Evolutionary conservation across 2,797 vertebrate genomes (phyloP), one percentile per base, ranked within the genome.

Genomic region (Cyclopterus lumpus): DNA sequence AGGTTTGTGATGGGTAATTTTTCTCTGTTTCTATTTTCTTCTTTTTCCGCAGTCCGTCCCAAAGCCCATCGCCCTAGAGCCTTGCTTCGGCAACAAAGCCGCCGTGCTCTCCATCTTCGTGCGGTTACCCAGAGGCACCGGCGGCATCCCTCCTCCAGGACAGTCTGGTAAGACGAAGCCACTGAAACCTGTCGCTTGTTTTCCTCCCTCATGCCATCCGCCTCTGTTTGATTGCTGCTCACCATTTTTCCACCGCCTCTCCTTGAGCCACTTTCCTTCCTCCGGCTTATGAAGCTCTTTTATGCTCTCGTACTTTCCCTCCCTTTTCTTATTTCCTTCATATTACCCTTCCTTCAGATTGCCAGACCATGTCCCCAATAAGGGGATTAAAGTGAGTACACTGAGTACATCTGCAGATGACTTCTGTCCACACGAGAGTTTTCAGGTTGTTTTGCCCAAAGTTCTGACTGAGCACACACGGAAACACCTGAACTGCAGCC

Each of bases 51-150:
- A 99, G 98, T 96, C 95, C 0, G 95, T 98, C 20, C 98, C 98
- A 0, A 99, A 99, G 80, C 98, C 98, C 46, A 99, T 99, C 1
- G 97, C 97, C 2, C 92, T 99, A 82, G 98, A 99, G 93, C 98
- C 98, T 0, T 99, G 98, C 91, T 99, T 97, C 73, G 97, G 98
- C 67, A 99, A 98, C 95, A 98, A 97, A 93, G 98, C 98, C 0
- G 98, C 98, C 0, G 97, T 99, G 44, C 97, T 99, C 24, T 99
- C 98, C 2, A 98, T 99, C 71, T 99, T 99, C 1, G 97, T 99
- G 74, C 94, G 98, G 92, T 93, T 99, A 91, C 98, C 98, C 77
- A 95, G 97, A 73, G 97, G 97, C 70, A 94, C 96, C 1, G 97
- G 97, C 16, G 98, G 98, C 42, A 97, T 99, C 59, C 98, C 98